Evolutionary conservation across 2,113 vertebrate species (phyloP).

Genomic region (Cyphomyrus plagiostoma): DNA sequence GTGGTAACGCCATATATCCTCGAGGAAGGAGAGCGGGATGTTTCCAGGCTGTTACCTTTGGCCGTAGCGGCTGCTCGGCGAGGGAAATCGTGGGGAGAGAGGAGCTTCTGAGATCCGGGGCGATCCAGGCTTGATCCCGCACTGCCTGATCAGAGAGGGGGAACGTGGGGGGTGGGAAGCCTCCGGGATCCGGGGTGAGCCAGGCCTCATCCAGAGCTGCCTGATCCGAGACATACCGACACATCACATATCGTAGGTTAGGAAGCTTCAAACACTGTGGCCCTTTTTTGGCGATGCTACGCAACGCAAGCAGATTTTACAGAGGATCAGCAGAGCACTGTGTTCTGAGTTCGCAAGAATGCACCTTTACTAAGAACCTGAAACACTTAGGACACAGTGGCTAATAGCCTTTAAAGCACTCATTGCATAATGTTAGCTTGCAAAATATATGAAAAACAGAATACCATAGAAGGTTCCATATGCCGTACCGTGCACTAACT

Average conservation of each 20-base stretch:
- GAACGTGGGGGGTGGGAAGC: slow-evolving; percentile 55
- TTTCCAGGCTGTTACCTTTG: slow-evolving; percentile 76
- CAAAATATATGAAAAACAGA: neutral
- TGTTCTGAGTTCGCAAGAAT: neutral
- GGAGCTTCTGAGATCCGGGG: slow-evolving; percentile 52
- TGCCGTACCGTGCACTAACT: neutral
- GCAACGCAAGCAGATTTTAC: neutral
- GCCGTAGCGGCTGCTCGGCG: slow-evolving; percentile 57
- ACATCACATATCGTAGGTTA: neutral
- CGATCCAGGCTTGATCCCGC: slow-evolving; percentile 55
- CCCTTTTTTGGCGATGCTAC: neutral
- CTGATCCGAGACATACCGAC: slow-evolving; percentile 35
- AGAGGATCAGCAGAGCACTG: neutral
- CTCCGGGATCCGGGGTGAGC: slow-evolving; percentile 54
- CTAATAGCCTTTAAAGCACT: neutral
- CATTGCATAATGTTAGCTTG: neutral
- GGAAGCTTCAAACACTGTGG: neutral
- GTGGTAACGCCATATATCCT: slow-evolving; percentile 53
- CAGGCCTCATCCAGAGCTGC: slow-evolving; percentile 38
- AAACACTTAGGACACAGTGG: neutral
- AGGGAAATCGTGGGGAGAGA: slow-evolving; percentile 54
- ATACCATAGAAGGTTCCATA: neutral
- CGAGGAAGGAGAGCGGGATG: slow-evolving; percentile 54
- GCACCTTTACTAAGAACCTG: neutral
- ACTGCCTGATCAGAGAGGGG: slow-evolving; percentile 39